Percentiles rank a stretch among this genome's conserved stretches.
Evolutionary conservation across 2,113 vertebrate genomes (phyloP).

Genomic region (Zapornia atra): DNA sequence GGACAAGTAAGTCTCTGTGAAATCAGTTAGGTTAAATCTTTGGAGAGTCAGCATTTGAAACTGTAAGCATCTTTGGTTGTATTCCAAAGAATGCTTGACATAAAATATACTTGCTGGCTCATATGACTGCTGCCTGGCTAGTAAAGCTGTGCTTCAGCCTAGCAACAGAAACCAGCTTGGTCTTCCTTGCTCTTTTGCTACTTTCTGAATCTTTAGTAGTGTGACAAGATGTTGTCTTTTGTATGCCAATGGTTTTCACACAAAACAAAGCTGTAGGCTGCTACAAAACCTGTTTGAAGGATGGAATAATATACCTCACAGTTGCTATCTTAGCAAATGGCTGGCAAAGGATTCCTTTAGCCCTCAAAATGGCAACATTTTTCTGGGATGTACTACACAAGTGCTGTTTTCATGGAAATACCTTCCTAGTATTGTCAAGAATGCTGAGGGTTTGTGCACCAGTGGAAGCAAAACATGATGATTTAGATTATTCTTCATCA

Average conservation of each 20-base stretch:
- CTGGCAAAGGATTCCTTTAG: not conserved
- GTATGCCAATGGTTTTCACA: not conserved
- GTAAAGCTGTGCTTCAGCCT: not conserved
- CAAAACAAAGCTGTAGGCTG: not conserved
- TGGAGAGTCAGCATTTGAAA: not conserved
- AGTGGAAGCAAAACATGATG: not conserved
- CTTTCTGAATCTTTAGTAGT: not conserved
- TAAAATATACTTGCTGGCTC: not conserved
- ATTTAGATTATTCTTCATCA: not conserved
- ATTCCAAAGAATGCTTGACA: not conserved
- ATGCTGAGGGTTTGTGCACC: not conserved
- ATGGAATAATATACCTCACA: not conserved
- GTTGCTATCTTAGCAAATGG: not conserved
- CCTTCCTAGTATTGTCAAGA: not conserved
- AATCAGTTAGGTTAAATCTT: not conserved
- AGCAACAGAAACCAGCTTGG: not conserved
- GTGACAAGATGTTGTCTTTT: not conserved
- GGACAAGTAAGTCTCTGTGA: not conserved
- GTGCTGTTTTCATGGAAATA: not conserved
- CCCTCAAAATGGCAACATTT: fast-evolving
- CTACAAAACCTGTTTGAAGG: not conserved
- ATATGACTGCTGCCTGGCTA: not conserved
- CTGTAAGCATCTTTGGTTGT: not conserved
- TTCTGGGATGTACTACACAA: not conserved
- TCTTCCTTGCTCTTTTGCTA: not conserved